Evolutionary conservation across 2,888 invertebrate genomes (phyloP), one percentile per base, ranked within the genome.

Genomic region (Junonia oenone): DNA sequence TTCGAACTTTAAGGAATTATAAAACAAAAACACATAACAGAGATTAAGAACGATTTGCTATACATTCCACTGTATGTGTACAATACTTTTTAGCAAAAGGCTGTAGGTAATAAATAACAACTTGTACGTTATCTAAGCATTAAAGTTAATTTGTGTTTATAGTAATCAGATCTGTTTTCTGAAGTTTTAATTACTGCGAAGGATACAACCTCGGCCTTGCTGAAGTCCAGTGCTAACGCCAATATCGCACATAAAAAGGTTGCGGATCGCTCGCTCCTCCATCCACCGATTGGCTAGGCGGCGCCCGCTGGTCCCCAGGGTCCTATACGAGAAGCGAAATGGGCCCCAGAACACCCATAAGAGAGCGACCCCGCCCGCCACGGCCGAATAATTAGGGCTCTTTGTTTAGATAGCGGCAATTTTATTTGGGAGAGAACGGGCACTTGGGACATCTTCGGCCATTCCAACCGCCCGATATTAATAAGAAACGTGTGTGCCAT

Each of bases 331-430:
- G 88, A 88, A 91, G 90, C 91, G 89, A 91, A 92, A 92, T 92
- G 91, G 92, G 92, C 92, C 92, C 92, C 92, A 84, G 90, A 92
- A 92, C 92, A 91, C 92, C 92, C 92, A 92, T 92, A 92, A 92
- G 92, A 91, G 92, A 92, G 90, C 91, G 91, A 92, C 92, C 92
- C 92, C 92, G 92, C 92, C 91, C 89, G 89, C 90, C 90, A 89
- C 89, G 89, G 89, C 89, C 91, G 91, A 91, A 92, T 92, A 92
- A 92, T 92, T 92, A 92, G 92, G 91, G 91, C 91, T 91, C 91
- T 91, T 91, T 91, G 91, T 91, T 91, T 91, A 91, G 91, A 91
- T 91, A 91, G 91, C 91, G 84, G 89, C 91, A 90, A 90, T 91
- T 91, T 91, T 91, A 91, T 91, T 91, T 90, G 90, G 89, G 85